Evolutionary conservation across 2,797 vertebrate species (phyloP), one percentile per base, ranked within the genome.

Genomic region (Melanotaenia pygmaea): DNA sequence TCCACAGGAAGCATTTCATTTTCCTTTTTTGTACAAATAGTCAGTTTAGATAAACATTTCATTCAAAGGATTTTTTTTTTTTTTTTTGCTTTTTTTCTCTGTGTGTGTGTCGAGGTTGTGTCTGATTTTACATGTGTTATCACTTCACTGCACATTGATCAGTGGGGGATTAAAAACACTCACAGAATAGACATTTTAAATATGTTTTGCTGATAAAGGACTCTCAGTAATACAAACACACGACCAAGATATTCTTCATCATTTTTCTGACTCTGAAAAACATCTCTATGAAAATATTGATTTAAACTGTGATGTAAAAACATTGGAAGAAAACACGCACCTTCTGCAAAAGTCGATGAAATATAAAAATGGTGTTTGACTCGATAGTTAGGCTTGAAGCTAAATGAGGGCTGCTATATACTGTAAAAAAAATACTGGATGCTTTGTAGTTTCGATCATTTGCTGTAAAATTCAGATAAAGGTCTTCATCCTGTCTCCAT

Each of bases 401-500:
- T 51, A 70, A 54, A 67, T 70, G 35, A 65, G 40, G 26, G 62
- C n/a, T 59, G 16, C 47, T 30, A 59, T 82, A 73, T 58, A 56
- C 26, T 53, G 34, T 45, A 26, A n/a, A 20, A 20, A 47, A n/a
- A 9, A 20, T 45, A 20, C 8, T 58, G 20, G 8, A 72, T 70
- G 59, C 51, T 74, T 74, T 79, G 28, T 80, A 45, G 79, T 86
- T 76, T 75, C 64, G 69, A 51, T 53, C 18, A 69, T 16, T 14
- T 76, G 60, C 79, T 78, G 64, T 57, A 56, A 64, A 58, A 66
- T 71, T 67, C 51, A 74, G 64, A 77, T 67, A 51, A 77, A 81
- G 81, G 58, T 79, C 72, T 66, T 70, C 62, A 45, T 85, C 73
- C 73, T 70, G 85, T 91, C 82, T 81, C 85, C 80, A 88, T 88